Percentiles rank a stretch among this genome's conserved stretches.
phyloP scores from a whole-genome alignment of 2,113 vertebrate species.

The Indri indri region DNA sequence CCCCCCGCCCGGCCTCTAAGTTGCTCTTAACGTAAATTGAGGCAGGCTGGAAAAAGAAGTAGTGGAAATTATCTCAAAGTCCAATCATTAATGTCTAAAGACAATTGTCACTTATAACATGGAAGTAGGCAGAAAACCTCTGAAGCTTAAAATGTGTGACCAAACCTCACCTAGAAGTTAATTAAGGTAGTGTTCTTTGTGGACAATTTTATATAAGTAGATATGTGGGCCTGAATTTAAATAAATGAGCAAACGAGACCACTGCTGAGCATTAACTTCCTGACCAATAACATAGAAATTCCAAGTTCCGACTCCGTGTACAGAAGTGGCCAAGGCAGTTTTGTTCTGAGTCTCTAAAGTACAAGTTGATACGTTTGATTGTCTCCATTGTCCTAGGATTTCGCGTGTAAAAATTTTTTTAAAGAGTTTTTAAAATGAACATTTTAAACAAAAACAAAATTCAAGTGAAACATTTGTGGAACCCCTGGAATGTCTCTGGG shows the following conservation, averaged over 20 bases:
- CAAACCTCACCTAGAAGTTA: background rate
- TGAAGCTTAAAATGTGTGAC: background rate
- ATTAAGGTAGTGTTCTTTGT: background rate
- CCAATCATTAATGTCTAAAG: slow-evolving; percentile 12
- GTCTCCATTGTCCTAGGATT: background rate
- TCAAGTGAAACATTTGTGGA: background rate
- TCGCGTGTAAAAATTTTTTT: background rate
- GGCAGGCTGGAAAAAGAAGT: background rate
- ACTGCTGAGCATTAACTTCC: background rate
- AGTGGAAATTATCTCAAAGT: slow-evolving; percentile 11
- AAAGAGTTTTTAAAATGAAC: background rate
- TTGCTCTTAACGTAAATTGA: background rate
- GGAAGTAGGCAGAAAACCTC: background rate
- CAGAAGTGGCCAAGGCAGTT: background rate
- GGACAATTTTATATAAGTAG: background rate
- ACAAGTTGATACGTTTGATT: background rate
- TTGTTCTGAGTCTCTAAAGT: background rate
- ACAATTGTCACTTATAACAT: background rate
- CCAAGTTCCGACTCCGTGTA: background rate
- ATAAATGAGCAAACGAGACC: background rate
- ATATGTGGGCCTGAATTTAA: background rate
- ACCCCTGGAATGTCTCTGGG: background rate
- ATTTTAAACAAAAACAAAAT: background rate
- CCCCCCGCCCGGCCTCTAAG: too few relatives aligned
- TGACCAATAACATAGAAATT: background rate